Conservation (phyloP, 2,797 vertebrate species). For the Pangasius sanitwongsei region DNA sequence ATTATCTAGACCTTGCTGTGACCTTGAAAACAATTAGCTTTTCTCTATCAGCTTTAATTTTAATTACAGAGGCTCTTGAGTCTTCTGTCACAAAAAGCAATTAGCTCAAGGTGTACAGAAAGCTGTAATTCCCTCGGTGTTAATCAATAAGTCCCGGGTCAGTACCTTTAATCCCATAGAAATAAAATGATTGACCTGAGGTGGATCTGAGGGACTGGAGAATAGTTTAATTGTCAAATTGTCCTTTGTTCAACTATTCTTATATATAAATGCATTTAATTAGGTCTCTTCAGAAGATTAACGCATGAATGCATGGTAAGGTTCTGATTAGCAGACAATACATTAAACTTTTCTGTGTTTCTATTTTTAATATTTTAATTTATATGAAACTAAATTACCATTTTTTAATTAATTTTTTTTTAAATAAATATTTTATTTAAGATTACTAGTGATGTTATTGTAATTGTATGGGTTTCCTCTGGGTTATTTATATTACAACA, state of each 20-base stretch:
- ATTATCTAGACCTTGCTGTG: slow-evolving; percentile 33
- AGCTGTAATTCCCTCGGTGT: slow-evolving; percentile 68
- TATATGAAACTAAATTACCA: slow-evolving; percentile 11
- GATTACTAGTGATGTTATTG: background rate
- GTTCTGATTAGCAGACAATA: slow-evolving; percentile 44
- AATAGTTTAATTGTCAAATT: slow-evolving; percentile 46
- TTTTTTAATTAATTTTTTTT: slow-evolving; percentile 33
- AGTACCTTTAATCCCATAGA: slow-evolving; percentile 57
- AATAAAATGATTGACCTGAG: slow-evolving; percentile 49
- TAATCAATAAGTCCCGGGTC: slow-evolving; percentile 61
- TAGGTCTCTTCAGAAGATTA: slow-evolving; percentile 58
- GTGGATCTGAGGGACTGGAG: slow-evolving; percentile 57
- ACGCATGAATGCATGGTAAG: slow-evolving; percentile 41
- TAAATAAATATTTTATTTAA: slow-evolving; percentile 9
- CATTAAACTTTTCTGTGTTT: slow-evolving; percentile 13
- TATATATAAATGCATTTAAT: slow-evolving; percentile 54
- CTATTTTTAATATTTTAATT: slow-evolving; percentile 26
- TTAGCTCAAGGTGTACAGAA: slow-evolving; percentile 67
- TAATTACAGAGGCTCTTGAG: slow-evolving; percentile 65
- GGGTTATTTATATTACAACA: background rate
- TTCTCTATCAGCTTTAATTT: slow-evolving; percentile 67
- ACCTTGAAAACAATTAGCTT: slow-evolving; percentile 74
- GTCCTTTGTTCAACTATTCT: slow-evolving; percentile 46
- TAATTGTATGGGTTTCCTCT: background rate
- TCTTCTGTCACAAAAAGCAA: slow-evolving; percentile 70